Percentiles rank a stretch among this genome's conserved stretches.
These are phyloP conservation scores for Brachyptera putata DNA, from an alignment of 2,888 invertebrate species.

Conservation along the genomic window DNA sequence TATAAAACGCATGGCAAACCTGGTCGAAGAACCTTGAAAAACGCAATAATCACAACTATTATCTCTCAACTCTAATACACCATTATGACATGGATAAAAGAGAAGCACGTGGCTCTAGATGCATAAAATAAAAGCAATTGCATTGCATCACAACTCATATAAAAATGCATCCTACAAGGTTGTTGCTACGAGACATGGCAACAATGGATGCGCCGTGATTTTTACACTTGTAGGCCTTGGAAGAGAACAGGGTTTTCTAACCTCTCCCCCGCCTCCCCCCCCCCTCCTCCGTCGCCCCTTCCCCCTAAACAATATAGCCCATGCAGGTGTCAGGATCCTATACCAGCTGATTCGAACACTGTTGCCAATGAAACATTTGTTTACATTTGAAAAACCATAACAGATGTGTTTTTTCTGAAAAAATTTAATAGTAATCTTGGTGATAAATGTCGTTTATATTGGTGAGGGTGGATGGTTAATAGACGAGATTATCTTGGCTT, in stretches of 20 bases:
- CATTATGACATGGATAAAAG: background rate
- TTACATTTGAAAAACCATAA: conserved; percentile 13
- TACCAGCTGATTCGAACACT: background rate
- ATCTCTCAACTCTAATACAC: too few relatives aligned
- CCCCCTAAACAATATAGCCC: background rate
- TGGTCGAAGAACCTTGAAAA: too few relatives aligned
- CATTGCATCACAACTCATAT: background rate
- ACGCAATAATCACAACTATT: too few relatives aligned
- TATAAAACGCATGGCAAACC: too few relatives aligned
- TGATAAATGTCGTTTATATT: background rate
- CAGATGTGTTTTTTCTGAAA: background rate
- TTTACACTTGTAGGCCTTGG: conserved; percentile 9
- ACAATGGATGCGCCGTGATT: conserved; percentile 17
- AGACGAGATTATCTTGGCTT: background rate
- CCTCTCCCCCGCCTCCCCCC: background rate
- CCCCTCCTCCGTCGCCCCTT: background rate
- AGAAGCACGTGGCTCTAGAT: conserved; percentile 5
- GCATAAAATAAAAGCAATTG: background rate
- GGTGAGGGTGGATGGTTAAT: background rate
- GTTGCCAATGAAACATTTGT: conserved; percentile 11
- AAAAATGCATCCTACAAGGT: background rate
- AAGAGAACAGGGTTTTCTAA: background rate
- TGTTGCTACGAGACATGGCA: conserved; percentile 7
- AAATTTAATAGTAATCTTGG: background rate
- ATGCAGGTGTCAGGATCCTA: conserved; percentile 15